Conservation (phyloP, 2,113 vertebrate genomes). For the Geothlypis trichas region DNA sequence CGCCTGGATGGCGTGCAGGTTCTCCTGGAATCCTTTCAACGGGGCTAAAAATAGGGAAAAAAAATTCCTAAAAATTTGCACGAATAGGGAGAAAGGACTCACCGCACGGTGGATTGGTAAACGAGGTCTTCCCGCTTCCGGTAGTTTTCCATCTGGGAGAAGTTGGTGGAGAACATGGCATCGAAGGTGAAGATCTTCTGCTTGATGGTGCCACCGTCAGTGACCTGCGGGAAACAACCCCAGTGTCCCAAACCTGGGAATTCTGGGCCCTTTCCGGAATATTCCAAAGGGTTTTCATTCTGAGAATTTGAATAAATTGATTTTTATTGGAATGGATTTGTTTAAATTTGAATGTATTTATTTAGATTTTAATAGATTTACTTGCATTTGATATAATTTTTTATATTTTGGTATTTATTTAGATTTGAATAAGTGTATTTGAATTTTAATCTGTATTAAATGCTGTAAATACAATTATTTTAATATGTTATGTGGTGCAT, state of each 20-base stretch:
- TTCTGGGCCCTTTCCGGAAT: accelerated
- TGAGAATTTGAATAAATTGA: accelerated
- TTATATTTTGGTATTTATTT: too few relatives aligned
- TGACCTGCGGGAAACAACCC: constrained; percentile 74
- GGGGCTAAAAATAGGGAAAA: accelerated
- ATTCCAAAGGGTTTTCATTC: accelerated
- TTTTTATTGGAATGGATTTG: accelerated
- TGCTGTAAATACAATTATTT: not conserved
- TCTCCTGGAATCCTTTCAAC: not conserved
- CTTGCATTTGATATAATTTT: too few relatives aligned
- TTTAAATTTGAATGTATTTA: accelerated
- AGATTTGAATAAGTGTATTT: too few relatives aligned
- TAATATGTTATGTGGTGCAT: too few relatives aligned
- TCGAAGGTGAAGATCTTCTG: constrained; percentile 96
- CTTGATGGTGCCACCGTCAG: constrained; percentile 85
- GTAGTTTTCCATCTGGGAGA: constrained; percentile 88
- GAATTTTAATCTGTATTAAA: not conserved
- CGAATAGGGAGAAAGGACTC: not conserved
- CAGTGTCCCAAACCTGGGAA: accelerated
- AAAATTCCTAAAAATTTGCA: not conserved
- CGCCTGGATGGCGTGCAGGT: accelerated
- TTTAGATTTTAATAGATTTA: accelerated
- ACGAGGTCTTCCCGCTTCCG: constrained; percentile 84
- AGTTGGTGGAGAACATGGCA: constrained; percentile 91
- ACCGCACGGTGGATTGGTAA: constrained; percentile 90